These are phyloP conservation scores for Hyposoter dolosus DNA, from an alignment of 2,888 invertebrate species.

Conservation along the genomic window DNA sequence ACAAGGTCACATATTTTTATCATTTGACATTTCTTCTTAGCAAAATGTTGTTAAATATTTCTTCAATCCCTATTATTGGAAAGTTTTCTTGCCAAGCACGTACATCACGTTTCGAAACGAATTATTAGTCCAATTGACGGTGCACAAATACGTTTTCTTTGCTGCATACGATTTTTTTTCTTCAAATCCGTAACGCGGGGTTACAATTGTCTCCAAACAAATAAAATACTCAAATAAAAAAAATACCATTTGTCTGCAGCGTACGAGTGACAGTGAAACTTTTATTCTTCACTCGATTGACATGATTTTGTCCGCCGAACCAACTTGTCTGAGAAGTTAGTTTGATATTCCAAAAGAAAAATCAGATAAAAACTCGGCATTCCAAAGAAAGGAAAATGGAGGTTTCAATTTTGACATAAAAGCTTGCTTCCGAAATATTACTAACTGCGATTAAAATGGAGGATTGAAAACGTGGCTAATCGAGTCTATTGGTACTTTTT, in stretches of 20 bases:
- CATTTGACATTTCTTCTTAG: not conserved
- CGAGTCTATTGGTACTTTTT: not conserved
- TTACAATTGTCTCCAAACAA: not conserved
- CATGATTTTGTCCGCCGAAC: not conserved
- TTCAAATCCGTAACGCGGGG: not conserved
- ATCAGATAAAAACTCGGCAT: not conserved
- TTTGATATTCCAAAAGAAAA: not conserved
- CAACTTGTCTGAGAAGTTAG: not conserved
- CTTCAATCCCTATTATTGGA: not conserved
- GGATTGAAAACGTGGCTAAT: slow-evolving; percentile 19
- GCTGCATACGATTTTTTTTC: not conserved
- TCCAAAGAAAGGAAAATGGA: not conserved
- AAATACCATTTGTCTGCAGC: not conserved
- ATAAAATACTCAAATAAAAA: not conserved
- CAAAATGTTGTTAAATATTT: not conserved
- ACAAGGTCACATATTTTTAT: not conserved
- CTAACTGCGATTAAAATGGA: not conserved
- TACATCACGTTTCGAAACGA: not conserved
- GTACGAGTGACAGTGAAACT: not conserved
- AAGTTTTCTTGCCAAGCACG: not conserved
- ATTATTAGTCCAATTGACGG: not conserved
- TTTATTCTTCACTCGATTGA: not conserved
- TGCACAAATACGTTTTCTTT: not conserved
- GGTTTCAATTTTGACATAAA: not conserved
- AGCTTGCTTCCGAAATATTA: not conserved